phyloP scores from a whole-genome alignment of 2,888 invertebrate genomes.

The Pristionchus entomophagus region DNA sequence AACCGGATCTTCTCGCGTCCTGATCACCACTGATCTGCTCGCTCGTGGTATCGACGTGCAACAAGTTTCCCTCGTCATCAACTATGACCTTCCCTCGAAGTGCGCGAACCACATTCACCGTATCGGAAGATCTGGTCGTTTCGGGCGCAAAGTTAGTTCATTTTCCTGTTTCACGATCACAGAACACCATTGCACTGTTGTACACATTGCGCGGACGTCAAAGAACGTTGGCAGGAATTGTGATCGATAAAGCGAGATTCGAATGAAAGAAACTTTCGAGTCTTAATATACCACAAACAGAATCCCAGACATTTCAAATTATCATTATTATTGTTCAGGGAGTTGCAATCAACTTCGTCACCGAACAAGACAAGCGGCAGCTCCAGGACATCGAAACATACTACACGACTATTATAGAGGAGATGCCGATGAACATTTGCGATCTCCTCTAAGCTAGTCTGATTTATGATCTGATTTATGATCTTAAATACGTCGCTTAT shows the following conservation, averaged over 20 bases:
- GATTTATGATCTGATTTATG: no score
- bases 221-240: background rate
- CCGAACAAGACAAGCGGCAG: constrained; percentile 92
- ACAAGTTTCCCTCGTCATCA: constrained; percentile 99
- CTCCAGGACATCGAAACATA: constrained; percentile 97
- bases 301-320: no score
- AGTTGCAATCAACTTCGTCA: constrained; percentile 99
- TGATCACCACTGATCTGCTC: constrained; percentile 97
- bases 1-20: constrained; percentile 96
- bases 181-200: constrained; percentile 10
- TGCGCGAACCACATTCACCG: constrained; percentile 99
- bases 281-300: background rate
- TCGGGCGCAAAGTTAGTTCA: constrained; percentile 99
- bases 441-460: constrained; percentile 79
- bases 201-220: constrained; percentile 20
- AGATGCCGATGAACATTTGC: constrained; percentile 99
- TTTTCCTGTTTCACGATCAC: constrained; percentile 80
- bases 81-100: constrained; percentile 99
- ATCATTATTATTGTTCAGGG: no score
- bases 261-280: background rate
- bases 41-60: constrained; percentile 99
- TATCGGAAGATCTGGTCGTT: constrained; percentile 99
- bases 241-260: background rate
- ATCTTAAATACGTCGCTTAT: constrained; percentile 34
- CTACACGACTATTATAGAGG: constrained; percentile 97